phyloP scores from a whole-genome alignment of 1,140 invertebrate genomes.

The Homalodisca vitripennis region DNA sequence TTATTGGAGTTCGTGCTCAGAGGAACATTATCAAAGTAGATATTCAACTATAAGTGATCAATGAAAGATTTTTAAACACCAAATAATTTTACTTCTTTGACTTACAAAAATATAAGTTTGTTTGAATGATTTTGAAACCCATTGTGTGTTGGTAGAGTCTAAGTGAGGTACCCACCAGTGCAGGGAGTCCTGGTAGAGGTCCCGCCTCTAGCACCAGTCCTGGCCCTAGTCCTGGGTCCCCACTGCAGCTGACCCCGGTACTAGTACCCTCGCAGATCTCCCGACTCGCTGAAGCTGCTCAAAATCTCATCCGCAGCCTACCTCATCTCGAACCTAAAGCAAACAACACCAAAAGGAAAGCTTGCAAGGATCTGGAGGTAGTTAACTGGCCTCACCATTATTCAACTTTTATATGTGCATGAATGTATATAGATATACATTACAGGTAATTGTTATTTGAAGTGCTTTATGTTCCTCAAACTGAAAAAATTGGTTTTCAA shows the following conservation, averaged over 20 bases:
- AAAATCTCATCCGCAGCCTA: constrained; percentile 76
- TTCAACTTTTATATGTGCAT: too few relatives aligned
- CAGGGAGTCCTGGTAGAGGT: constrained; percentile 39
- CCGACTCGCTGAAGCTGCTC: constrained; percentile 77
- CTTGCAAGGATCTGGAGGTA: constrained; percentile 89
- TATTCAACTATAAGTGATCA: neutral
- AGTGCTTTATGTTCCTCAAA: too few relatives aligned
- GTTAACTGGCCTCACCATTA: too few relatives aligned
- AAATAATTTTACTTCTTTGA: neutral
- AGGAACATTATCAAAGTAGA: neutral
- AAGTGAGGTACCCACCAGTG: neutral
- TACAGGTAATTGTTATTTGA: too few relatives aligned
- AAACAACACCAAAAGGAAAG: constrained; percentile 81
- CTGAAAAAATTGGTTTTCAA: too few relatives aligned
- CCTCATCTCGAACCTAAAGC: constrained; percentile 85
- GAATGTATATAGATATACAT: too few relatives aligned
- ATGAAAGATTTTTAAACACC: neutral
- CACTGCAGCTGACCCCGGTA: constrained; percentile 70
- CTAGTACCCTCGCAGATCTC: constrained; percentile 81
- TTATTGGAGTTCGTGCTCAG: neutral
- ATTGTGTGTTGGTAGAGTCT: neutral
- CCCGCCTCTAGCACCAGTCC: constrained; percentile 42
- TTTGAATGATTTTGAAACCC: neutral
- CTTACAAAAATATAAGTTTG: too few relatives aligned
- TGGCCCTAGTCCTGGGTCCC: constrained; percentile 44